phyloP scores from a whole-genome alignment of 2,797 vertebrate genomes.

The Kryptolebias ocellatus region DNA sequence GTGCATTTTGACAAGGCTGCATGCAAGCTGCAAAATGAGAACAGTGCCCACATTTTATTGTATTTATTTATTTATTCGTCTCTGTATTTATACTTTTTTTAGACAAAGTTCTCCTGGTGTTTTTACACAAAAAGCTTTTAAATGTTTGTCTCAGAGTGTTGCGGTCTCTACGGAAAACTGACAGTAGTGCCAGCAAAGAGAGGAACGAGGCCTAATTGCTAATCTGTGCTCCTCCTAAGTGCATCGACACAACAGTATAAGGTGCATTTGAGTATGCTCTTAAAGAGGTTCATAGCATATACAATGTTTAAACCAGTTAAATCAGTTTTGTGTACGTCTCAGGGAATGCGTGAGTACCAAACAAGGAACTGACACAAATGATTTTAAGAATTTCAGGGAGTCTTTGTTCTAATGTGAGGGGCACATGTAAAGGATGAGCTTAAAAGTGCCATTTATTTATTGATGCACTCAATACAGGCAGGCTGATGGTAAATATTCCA shows the following conservation, averaged over 20 bases:
- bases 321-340: slow-evolving; percentile 22
- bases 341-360: slow-evolving; percentile 14
- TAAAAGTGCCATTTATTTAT: slow-evolving; percentile 62
- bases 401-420: slow-evolving; percentile 50
- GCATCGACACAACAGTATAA: slow-evolving; percentile 43
- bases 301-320: slow-evolving; percentile 33
- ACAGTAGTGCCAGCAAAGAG: slow-evolving; percentile 67
- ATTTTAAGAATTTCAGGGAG: slow-evolving; percentile 27
- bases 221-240: slow-evolving; percentile 68
- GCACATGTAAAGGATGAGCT: slow-evolving; percentile 23
- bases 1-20: slow-evolving; percentile 79
- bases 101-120: slow-evolving; percentile 60
- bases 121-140: slow-evolving; percentile 81
- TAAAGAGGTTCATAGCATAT: slow-evolving; percentile 40
- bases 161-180: slow-evolving; percentile 65
- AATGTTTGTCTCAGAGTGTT: slow-evolving; percentile 72
- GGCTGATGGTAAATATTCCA: slow-evolving; percentile 71
- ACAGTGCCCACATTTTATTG: slow-evolving; percentile 77
- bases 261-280: slow-evolving; percentile 56
- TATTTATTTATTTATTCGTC: slow-evolving; percentile 83
- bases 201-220: slow-evolving; percentile 70
- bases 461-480: slow-evolving; percentile 67
- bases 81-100: slow-evolving; percentile 75
- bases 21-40: slow-evolving; percentile 78
- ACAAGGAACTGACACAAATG: slow-evolving; percentile 17